Evolutionary conservation across 2,113 vertebrate species (phyloP).

Genomic region (Crotalus viridis): DNA sequence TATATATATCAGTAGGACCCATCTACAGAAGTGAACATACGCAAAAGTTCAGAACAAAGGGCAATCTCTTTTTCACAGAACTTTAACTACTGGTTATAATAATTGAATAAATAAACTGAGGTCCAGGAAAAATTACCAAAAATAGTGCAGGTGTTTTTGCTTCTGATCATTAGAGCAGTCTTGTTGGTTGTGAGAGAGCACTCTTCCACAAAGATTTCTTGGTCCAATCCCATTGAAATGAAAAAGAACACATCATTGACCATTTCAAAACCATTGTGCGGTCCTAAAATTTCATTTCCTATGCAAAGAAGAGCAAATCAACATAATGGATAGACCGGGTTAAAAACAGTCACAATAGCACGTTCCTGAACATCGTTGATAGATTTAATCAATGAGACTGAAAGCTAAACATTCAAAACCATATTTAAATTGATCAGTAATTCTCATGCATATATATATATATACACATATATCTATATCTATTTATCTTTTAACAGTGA

Average conservation of each 20-base stretch:
- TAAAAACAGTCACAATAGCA: too few relatives aligned
- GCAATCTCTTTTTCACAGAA: not conserved
- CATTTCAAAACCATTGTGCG: not conserved
- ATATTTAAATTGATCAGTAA: not conserved
- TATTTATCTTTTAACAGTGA: conserved; percentile 72
- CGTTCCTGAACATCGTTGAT: not conserved
- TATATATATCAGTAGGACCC: too few relatives aligned
- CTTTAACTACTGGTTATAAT: not conserved
- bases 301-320: not conserved
- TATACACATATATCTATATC: too few relatives aligned
- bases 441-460: rapidly evolving
- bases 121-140: not conserved
- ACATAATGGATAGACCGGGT: not conserved
- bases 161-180: not conserved
- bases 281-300: not conserved
- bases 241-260: not conserved
- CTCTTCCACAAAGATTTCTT: not conserved
- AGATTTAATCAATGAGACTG: not conserved
- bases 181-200: not conserved
- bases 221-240: not conserved
- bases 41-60: not conserved
- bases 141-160: not conserved
- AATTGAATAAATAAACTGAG: not conserved
- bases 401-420: too few relatives aligned
- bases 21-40: not conserved